A percentile compares a stretch with the other conserved stretches of the same genome.
These are phyloP conservation scores for Lacerta agilis DNA, from an alignment of 2,797 vertebrate genomes.

Conservation along the genomic window DNA sequence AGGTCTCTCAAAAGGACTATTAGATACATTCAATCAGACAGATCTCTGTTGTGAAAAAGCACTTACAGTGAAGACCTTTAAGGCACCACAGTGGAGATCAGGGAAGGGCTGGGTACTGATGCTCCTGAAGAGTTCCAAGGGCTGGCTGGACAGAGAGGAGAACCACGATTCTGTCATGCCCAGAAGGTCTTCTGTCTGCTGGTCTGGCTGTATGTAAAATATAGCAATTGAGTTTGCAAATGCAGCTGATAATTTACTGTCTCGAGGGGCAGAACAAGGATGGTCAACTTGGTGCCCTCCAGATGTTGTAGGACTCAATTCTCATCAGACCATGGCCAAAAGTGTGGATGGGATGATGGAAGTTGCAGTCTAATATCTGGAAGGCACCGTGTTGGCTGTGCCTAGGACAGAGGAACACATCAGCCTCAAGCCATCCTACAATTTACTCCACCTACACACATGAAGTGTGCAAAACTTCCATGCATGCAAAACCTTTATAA, in stretches of 20 bases:
- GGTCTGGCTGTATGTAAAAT: slow-evolving; percentile 80
- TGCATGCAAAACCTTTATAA: background rate
- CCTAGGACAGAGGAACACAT: background rate
- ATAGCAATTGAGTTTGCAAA: background rate
- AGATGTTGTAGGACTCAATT: background rate
- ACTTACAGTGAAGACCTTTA: slow-evolving; percentile 90
- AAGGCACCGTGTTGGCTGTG: background rate
- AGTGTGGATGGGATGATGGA: background rate
- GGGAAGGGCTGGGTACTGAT: slow-evolving; percentile 95
- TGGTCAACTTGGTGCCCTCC: background rate
- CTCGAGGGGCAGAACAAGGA: background rate
- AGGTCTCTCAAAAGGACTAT: too few species aligned
- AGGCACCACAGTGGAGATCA: slow-evolving; percentile 90
- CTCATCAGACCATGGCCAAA: background rate
- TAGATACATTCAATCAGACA: too few species aligned
- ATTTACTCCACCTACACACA: too few species aligned
- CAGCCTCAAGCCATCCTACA: background rate
- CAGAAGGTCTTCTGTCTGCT: slow-evolving; percentile 94
- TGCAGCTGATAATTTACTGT: background rate
- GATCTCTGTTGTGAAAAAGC: too few species aligned
- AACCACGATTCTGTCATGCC: slow-evolving; percentile 94
- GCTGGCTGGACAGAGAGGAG: slow-evolving; percentile 83
- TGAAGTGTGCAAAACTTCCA: background rate
- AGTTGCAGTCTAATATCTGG: background rate
- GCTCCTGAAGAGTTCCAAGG: slow-evolving; percentile 87